A percentile compares a stretch with the other conserved stretches of the same genome.
phyloP scores from a whole-genome alignment of 1,140 invertebrate genomes.

The Musca domestica region DNA sequence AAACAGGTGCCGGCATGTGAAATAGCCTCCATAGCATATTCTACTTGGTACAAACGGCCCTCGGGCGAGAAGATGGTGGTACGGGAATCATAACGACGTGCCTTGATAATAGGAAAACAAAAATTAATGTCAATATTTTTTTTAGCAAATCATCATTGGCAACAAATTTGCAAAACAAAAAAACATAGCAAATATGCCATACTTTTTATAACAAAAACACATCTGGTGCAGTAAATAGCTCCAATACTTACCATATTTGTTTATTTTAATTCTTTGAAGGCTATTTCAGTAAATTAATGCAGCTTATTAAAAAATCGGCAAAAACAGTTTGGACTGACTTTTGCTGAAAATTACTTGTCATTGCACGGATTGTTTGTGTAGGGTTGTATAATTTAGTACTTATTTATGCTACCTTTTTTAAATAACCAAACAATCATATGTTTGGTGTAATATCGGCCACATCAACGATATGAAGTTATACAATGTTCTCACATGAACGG shows the following conservation, averaged over 20 bases:
- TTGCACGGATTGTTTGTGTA: too few relatives aligned
- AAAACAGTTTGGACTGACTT: not conserved
- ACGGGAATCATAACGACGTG: slow-evolving; percentile 97
- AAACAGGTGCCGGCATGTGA: slow-evolving; percentile 98
- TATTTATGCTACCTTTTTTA: too few relatives aligned
- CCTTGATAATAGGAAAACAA: slow-evolving; percentile 63
- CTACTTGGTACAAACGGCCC: slow-evolving; percentile 97
- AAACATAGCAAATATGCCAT: not conserved
- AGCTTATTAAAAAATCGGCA: too few relatives aligned
- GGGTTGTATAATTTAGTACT: too few relatives aligned
- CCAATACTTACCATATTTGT: not conserved
- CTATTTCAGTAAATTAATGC: too few relatives aligned
- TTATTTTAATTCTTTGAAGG: not conserved
- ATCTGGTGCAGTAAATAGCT: not conserved
- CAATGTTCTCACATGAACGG: too few relatives aligned
- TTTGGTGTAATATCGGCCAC: too few relatives aligned
- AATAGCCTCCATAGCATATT: slow-evolving; percentile 99
- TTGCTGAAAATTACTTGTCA: not conserved
- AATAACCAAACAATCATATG: too few relatives aligned
- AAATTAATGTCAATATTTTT: not conserved
- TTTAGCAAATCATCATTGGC: not conserved
- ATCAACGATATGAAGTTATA: too few relatives aligned
- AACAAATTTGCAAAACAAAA: not conserved
- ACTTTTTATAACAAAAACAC: not conserved
- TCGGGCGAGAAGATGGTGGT: slow-evolving; percentile 99